Evolutionary conservation across 2,113 vertebrate genomes (phyloP).

Genomic region (Xiphophorus couchianus): DNA sequence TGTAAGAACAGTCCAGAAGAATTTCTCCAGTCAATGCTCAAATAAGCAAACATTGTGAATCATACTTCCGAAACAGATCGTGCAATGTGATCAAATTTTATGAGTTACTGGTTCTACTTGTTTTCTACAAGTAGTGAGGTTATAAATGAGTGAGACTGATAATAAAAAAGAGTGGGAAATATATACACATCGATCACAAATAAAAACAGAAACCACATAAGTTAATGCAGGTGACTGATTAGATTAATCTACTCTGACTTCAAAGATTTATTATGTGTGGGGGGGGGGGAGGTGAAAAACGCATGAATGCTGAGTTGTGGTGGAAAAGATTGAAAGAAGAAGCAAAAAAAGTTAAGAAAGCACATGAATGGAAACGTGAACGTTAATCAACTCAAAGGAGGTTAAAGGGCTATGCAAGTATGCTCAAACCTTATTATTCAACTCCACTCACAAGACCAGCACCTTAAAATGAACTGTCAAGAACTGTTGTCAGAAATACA

Average conservation of each 20-base stretch:
- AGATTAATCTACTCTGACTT: constrained; percentile 32
- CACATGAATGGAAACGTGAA: neutral
- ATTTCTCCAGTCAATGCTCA: too few species aligned
- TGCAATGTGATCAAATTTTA: constrained; percentile 17
- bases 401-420: too few species aligned
- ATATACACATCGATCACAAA: constrained; percentile 35
- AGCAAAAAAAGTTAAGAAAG: neutral
- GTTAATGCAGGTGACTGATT: constrained; percentile 41
- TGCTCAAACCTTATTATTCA: too few species aligned
- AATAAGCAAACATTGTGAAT: too few species aligned
- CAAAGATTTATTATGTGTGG: constrained; percentile 12
- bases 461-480: too few species aligned
- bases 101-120: constrained; percentile 4
- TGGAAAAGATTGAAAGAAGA: constrained; percentile 6
- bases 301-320: neutral
- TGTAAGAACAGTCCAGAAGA: too few species aligned
- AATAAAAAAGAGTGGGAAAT: constrained; percentile 47
- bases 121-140: constrained; percentile 43
- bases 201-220: constrained; percentile 31
- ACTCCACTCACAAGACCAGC: too few species aligned
- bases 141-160: neutral
- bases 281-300: constrained; percentile 10
- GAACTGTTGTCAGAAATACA: too few species aligned
- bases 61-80: too few species aligned
- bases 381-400: too few species aligned